Evolutionary conservation across 1,140 invertebrate genomes (phyloP).

Genomic region (Brachionus manjavacas): DNA sequence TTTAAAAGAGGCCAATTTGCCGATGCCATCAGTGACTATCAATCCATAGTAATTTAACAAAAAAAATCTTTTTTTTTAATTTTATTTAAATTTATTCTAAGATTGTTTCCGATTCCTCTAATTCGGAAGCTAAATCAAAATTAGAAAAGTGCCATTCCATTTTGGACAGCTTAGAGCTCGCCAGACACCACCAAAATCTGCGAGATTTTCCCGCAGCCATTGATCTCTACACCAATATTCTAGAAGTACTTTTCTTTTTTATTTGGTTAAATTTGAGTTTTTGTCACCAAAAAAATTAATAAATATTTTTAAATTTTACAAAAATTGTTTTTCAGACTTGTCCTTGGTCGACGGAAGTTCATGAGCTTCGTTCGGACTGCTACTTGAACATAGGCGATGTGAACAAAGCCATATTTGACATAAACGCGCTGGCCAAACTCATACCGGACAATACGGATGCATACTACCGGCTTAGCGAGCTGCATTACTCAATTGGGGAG

Average conservation of each 20-base stretch:
- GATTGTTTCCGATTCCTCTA: slow-evolving; percentile 69
- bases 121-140: slow-evolving; percentile 68
- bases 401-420: slow-evolving; percentile 80
- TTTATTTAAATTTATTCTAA: slow-evolving; percentile 54
- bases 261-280: background rate
- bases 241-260: slow-evolving; percentile 63
- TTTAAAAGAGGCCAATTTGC: slow-evolving; percentile 81
- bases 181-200: slow-evolving; percentile 65
- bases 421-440: slow-evolving; percentile 81
- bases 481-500: slow-evolving; percentile 85
- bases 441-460: slow-evolving; percentile 83
- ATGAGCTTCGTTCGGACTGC: slow-evolving; percentile 78
- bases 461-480: slow-evolving; percentile 72
- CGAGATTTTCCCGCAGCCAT: slow-evolving; percentile 69
- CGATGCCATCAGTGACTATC: slow-evolving; percentile 75
- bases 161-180: slow-evolving; percentile 65
- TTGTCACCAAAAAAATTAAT: background rate
- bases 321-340: slow-evolving; percentile 57
- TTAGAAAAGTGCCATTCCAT: slow-evolving; percentile 66
- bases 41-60: slow-evolving; percentile 70
- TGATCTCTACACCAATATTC: slow-evolving; percentile 66
- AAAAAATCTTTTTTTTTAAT: background rate
- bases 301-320: slow-evolving; percentile 53
- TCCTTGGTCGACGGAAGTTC: slow-evolving; percentile 77
- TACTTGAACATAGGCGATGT: slow-evolving; percentile 74